phyloP scores from a whole-genome alignment of 2,888 invertebrate genomes.

The Chrysolina haemoptera region DNA sequence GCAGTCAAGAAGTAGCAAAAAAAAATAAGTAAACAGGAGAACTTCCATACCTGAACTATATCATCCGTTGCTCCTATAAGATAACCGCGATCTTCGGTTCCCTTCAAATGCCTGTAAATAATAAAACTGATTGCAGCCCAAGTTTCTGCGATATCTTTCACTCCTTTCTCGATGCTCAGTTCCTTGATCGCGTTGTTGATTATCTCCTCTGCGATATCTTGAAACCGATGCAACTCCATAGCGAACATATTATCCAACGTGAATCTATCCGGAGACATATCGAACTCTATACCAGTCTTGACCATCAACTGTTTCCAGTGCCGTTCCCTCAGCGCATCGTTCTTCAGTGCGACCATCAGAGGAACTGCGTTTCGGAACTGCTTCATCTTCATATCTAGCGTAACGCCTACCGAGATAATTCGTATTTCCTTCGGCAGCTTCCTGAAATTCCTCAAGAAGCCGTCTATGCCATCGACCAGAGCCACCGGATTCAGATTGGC shows the following conservation, averaged over 20 bases:
- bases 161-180: constrained; percentile 90
- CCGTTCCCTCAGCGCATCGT: constrained; percentile 89
- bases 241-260: constrained; percentile 93
- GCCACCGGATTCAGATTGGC: constrained; percentile 87
- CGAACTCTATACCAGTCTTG: constrained; percentile 87
- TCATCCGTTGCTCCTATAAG: constrained; percentile 83
- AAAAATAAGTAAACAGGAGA: background rate
- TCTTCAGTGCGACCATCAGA: constrained; percentile 91
- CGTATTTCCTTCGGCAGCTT: constrained; percentile 80
- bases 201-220: constrained; percentile 88
- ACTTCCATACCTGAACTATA: constrained; percentile 73
- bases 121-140: constrained; percentile 80
- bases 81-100: constrained; percentile 83
- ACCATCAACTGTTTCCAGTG: constrained; percentile 93
- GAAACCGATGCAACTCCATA: constrained; percentile 88
- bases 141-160: constrained; percentile 85
- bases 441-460: constrained; percentile 84
- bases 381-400: constrained; percentile 87
- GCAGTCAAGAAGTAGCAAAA: background rate
- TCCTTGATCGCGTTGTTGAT: constrained; percentile 93
- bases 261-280: constrained; percentile 88
- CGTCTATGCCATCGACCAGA: constrained; percentile 88
- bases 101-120: constrained; percentile 79
- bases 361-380: constrained; percentile 91
- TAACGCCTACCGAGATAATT: constrained; percentile 75